These are phyloP conservation scores for Clunio marinus DNA, from an alignment of 2,888 invertebrate genomes.

Conservation along the genomic window DNA sequence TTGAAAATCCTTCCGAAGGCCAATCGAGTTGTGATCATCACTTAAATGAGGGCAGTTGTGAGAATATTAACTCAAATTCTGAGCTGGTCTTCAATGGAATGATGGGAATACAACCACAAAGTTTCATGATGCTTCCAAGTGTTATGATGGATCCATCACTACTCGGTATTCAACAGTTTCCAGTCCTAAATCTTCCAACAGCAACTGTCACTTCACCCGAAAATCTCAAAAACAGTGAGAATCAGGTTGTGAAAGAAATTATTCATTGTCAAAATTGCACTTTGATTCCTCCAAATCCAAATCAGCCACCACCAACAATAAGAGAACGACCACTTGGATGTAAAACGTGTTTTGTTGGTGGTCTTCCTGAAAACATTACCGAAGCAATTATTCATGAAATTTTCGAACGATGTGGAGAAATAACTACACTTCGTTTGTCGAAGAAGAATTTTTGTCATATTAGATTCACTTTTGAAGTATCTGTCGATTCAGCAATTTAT, in stretches of 20 bases:
- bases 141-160: constrained; percentile 64
- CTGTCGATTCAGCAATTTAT: constrained; percentile 84
- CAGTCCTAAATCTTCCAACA: constrained; percentile 49
- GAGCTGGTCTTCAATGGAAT: constrained; percentile 42
- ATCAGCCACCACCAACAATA: constrained; percentile 78
- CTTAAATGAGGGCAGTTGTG: too few species aligned
- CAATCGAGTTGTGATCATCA: constrained; percentile 35
- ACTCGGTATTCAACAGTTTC: constrained; percentile 46
- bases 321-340: constrained; percentile 86
- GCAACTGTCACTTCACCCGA: constrained; percentile 40
- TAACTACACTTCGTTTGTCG: constrained; percentile 81
- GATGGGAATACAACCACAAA: constrained; percentile 42
- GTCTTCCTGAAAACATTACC: constrained; percentile 84
- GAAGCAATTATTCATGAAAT: constrained; percentile 86
- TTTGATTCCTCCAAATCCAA: constrained; percentile 79
- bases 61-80: not conserved
- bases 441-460: constrained; percentile 96
- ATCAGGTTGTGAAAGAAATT: constrained; percentile 56
- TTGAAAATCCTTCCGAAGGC: constrained; percentile 49
- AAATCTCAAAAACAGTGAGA: constrained; percentile 22
- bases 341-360: constrained; percentile 90
- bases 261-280: constrained; percentile 81
- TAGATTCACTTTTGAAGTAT: constrained; percentile 78
- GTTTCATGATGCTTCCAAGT: constrained; percentile 47
- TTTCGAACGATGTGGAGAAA: constrained; percentile 85